These are phyloP conservation scores for Apotomis capreana DNA, from an alignment of 2,888 invertebrate species.

Conservation along the genomic window DNA sequence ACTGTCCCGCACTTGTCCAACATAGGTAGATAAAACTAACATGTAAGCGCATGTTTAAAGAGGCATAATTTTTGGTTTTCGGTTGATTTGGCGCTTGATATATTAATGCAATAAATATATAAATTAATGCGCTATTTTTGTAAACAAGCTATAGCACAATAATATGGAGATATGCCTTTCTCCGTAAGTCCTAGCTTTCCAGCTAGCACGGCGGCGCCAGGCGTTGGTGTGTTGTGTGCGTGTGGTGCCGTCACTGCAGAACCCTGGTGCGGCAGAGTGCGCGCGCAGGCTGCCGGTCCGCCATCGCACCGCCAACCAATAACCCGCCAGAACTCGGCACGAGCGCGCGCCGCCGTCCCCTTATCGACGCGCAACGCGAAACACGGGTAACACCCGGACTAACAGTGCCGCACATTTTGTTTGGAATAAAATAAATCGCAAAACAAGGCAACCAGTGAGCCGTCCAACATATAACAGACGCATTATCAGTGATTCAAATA, in stretches of 20 bases:
- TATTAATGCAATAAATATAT: too few relatives aligned
- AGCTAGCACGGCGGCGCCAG: slow-evolving; percentile 26
- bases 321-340: slow-evolving; percentile 61
- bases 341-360: slow-evolving; percentile 63
- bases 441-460: slow-evolving; percentile 5
- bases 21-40: too few relatives aligned
- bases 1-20: background rate
- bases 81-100: too few relatives aligned
- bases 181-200: slow-evolving; percentile 4
- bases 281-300: slow-evolving; percentile 59
- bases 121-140: too few relatives aligned
- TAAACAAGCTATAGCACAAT: background rate
- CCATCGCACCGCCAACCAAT: slow-evolving; percentile 58
- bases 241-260: slow-evolving; percentile 47
- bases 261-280: slow-evolving; percentile 55
- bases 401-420: slow-evolving; percentile 32
- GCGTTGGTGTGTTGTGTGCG: slow-evolving; percentile 21
- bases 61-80: too few relatives aligned
- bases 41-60: too few relatives aligned
- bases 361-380: slow-evolving; percentile 67
- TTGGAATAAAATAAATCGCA: slow-evolving; percentile 20
- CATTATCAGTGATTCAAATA: slow-evolving; percentile 18
- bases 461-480: background rate
- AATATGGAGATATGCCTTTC: background rate
- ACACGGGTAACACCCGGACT: slow-evolving; percentile 52